Base-by-base conservation (phyloP, 2,888 invertebrate species). In the Drosophila meridiana region DNA sequence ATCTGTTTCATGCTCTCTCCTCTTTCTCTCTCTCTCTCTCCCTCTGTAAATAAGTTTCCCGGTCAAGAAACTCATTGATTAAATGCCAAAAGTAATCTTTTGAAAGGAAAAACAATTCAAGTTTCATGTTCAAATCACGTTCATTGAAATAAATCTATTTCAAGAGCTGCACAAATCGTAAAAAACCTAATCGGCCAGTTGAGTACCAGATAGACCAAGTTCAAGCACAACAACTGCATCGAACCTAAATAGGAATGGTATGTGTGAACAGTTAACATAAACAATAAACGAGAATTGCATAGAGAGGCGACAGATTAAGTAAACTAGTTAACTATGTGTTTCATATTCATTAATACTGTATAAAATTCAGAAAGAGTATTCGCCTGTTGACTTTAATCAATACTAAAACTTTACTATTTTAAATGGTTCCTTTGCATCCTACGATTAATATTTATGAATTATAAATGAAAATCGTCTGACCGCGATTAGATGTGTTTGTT, bases 151-250 rank as follows among this genome's bases (percentile, higher is more conserved):
- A 58, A 50, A 47, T 13, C n/a, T 34, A 34, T 40, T 11, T 69
- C 26, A 56, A 28, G 20, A 40, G n/a, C 13, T 47, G 14, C 34
- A 34, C 4, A 13, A 55, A 55, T 40, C 38, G 36, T 11, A 47
- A 40, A 36, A 7, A 40, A 30, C 9, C 45, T 61, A 67, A 72
- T 66, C 72, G 60, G 34, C 32, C 72, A 67, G 32, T 52, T 47
- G 34, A 48, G 32, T 58, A 13, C 4, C 47, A 58, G 53, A 58
- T 55, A 69, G 61, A 34, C 53, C 38, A 20, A 28, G 56, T 32
- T 38, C 5, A 34, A 45, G 3, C 34, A 56, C 45, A 30, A 61
- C 69, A 70, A 65, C 65, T 8, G 32, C 50, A 32, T n/a, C 32
- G 32, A 4, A n/a, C 0, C 20, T 1, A 20, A 52, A 11, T 20